Base-by-base conservation (phyloP, 2,113 vertebrate genomes). In the Picathartes gymnocephalus region DNA sequence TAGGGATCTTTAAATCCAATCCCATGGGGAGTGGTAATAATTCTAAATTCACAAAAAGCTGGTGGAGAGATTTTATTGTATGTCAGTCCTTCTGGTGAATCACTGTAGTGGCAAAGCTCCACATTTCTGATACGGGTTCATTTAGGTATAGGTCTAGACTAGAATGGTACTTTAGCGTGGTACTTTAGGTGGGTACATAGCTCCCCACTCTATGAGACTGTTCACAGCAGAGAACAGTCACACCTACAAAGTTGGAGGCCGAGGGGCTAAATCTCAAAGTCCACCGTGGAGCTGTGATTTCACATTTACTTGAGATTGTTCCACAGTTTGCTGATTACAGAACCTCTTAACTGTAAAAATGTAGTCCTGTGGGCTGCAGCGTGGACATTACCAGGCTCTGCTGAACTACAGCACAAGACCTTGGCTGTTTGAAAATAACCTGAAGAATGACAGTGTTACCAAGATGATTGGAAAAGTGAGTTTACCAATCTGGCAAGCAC, bases 141-240 rank as follows among this genome's bases (percentile, higher is more conserved):
- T 77, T 77, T 73, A 65, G 24, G 16, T 40, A 27, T n/a, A 57
- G 20, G 4, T 4, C 20, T 54, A 62, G 57, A 6, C 33, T 62
- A 27, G 37, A 70, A 57, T 3, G 5, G 11, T 45, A 17, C 7
- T 74, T 91, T 17, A n/a, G n/a, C n/a, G n/a, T n/a, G n/a, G n/a
- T n/a, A n/a, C n/a, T n/a, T n/a, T n/a, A n/a, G n/a, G n/a, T n/a
- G n/a, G n/a, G n/a, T n/a, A n/a, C n/a, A n/a, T n/a, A n/a, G 0
- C 2, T 11, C 6, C 6, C 6, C 10, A 12, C 5, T 7, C 6
- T 1, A 0, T 39, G 35, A 64, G 3, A 42, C n/a, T 31, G 10
- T 33, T 42, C 6, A 30, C 6, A 40, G 53, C 13, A 73, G 22
- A 89, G 17, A 31, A 39, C 11, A 39, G 35, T 42, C 37, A 44